Base-by-base conservation (phyloP, 2,888 invertebrate genomes). In the Dynastes grantii region DNA sequence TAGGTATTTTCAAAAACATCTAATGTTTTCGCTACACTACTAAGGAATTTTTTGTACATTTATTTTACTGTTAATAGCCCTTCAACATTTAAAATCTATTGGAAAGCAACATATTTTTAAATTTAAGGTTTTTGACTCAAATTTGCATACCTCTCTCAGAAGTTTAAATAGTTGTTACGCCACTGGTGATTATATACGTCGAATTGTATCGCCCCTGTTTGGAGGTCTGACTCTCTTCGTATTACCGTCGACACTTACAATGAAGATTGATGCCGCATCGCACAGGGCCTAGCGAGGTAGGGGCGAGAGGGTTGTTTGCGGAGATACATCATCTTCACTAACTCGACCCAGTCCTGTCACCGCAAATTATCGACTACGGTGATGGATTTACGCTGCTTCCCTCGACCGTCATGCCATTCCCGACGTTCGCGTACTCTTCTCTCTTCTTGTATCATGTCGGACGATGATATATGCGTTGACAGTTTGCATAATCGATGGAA, bases 361-460 rank as follows among this genome's bases (percentile, higher is more conserved):
- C 87, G 85, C 87, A 87, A 87, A 87, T 87, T 87, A 87, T 87
- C 84, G 85, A 85, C 82, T 78, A 78, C 82, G 83, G 84, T 87
- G 87, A 87, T 87, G 85, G 86, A 87, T 87, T 84, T 81, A 83
- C 83, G 40, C 40, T 58, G 40, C 61, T 45, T 49, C 73, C 73
- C 58, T 80, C 84, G 81, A 80, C 22, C 27, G 22, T 22, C 22
- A 58, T 58, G 55, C 55, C 81, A 80, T 79, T 79, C 75, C 77
- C 80, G 80, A 81, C 82, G 81, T 81, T 80, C 80, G 80, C 22
- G 55, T 58, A 16, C 55, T 58, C 55, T 58, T 58, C 55, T 58
- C 45, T 45, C 45, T 75, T 75, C 73, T 61, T 75, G 73, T 73
- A 78, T 78, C 70, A 58, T 45, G 76, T 53, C 76, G 67, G 51